Evolutionary conservation across 2,888 invertebrate species (phyloP).

Genomic region (Aphidius colemani): DNA sequence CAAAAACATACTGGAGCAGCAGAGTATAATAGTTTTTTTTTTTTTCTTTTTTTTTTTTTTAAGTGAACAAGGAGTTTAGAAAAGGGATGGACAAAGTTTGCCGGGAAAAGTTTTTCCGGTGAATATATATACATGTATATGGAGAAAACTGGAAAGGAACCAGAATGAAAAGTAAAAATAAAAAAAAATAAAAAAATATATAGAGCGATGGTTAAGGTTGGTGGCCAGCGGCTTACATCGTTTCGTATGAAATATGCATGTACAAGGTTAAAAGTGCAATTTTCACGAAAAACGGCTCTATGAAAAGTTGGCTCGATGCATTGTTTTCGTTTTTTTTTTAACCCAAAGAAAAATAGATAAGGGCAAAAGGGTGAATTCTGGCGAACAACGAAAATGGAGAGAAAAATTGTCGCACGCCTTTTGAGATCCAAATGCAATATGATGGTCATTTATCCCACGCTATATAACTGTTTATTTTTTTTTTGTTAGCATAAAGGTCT

Average conservation of each 20-base stretch:
- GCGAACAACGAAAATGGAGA: no score
- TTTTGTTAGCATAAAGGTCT: not conserved
- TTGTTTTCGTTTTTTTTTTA: not conserved
- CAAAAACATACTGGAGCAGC: slow-evolving; percentile 22
- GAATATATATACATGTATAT: slow-evolving; percentile 9
- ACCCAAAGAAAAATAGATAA: slow-evolving; percentile 18
- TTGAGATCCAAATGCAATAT: not conserved
- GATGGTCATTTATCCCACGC: not conserved
- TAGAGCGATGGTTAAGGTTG: slow-evolving; percentile 29
- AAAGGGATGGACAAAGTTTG: slow-evolving; percentile 27
- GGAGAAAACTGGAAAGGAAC: slow-evolving; percentile 18
- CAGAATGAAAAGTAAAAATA: slow-evolving; percentile 21
- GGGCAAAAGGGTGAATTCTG: slow-evolving; percentile 6
- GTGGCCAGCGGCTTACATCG: slow-evolving; percentile 44
- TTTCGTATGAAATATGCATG: slow-evolving; percentile 52
- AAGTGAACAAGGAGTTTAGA: slow-evolving; percentile 7
- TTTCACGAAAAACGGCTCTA: slow-evolving; percentile 47
- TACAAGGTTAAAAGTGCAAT: slow-evolving; percentile 50
- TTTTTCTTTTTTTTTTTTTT: slow-evolving; percentile 10
- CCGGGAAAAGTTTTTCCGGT: slow-evolving; percentile 19
- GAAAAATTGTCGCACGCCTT: slow-evolving; percentile 12
- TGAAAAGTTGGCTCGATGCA: slow-evolving; percentile 32
- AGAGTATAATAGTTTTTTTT: slow-evolving; percentile 4
- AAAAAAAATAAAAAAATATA: slow-evolving; percentile 27
- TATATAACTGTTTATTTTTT: not conserved